Percentiles rank a stretch among this genome's conserved stretches.
phyloP scores from a whole-genome alignment of 2,113 vertebrate genomes.

The Daboia siamensis region DNA sequence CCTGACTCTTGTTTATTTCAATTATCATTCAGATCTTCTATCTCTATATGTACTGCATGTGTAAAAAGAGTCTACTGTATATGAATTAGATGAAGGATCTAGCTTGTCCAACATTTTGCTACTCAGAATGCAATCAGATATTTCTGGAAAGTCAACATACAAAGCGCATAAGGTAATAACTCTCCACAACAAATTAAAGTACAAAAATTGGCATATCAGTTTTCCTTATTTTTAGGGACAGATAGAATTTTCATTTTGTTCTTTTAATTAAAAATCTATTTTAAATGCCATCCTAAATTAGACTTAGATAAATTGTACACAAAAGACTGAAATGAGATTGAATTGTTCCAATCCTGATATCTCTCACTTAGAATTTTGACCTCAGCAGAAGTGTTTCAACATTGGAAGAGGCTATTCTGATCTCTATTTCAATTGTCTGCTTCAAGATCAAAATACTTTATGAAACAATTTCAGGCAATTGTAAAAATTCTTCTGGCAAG shows the following conservation, averaged over 20 bases:
- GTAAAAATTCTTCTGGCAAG: background rate
- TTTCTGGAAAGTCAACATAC: background rate
- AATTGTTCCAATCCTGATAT: background rate
- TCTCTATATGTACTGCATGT: background rate
- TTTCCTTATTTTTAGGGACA: background rate
- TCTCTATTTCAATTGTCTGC: background rate
- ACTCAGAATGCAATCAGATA: background rate
- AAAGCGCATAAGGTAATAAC: background rate
- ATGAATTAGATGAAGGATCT: background rate
- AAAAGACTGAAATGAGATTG: background rate
- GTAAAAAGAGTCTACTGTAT: background rate
- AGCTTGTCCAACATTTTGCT: background rate
- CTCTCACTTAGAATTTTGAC: background rate
- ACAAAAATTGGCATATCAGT: background rate
- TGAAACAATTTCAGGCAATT: background rate
- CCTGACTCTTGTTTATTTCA: background rate
- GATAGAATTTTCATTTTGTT: background rate
- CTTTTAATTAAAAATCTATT: background rate
- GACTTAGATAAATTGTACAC: background rate
- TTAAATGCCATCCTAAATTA: background rate
- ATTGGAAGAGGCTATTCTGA: background rate
- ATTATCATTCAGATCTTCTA: background rate
- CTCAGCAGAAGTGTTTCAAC: background rate
- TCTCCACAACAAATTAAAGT: background rate
- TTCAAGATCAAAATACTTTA: background rate